These are phyloP conservation scores for Anoplopoma fimbria DNA, from an alignment of 2,113 vertebrate genomes.

Conservation along the genomic window DNA sequence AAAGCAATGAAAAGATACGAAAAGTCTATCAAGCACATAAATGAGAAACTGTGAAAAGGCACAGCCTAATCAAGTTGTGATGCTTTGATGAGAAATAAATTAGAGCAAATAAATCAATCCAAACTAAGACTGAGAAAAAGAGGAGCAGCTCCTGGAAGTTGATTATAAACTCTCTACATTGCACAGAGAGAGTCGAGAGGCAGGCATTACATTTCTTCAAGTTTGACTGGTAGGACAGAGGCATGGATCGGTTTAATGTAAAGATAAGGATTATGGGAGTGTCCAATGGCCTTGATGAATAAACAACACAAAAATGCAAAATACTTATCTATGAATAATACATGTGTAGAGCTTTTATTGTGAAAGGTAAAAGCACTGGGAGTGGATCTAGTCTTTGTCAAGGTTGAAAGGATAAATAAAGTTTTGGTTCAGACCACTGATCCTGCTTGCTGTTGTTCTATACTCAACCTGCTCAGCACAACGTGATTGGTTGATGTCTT, in stretches of 20 bases:
- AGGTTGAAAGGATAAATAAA: too few relatives aligned
- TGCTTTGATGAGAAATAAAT: conserved; percentile 62
- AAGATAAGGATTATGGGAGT: not conserved
- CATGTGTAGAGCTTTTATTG: too few relatives aligned
- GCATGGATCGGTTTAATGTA: too few relatives aligned
- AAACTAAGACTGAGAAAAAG: conserved; percentile 13
- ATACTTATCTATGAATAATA: too few relatives aligned
- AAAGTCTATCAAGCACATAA: conserved; percentile 49
- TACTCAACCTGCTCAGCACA: too few relatives aligned
- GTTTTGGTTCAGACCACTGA: too few relatives aligned
- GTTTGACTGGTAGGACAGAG: not conserved
- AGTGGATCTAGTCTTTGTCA: too few relatives aligned
- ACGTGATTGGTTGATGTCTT: not conserved
- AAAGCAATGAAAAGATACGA: conserved; percentile 53
- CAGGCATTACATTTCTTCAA: not conserved
- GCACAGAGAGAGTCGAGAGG: not conserved
- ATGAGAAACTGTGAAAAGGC: conserved; percentile 46
- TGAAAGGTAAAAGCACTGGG: too few relatives aligned
- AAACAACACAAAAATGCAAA: too few relatives aligned
- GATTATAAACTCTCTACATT: conserved; percentile 14
- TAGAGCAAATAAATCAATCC: conserved; percentile 58
- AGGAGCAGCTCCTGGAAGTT: conserved; percentile 29
- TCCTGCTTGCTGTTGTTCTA: too few relatives aligned
- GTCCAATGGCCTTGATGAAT: too few relatives aligned
- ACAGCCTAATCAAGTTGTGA: conserved; percentile 44